Evolutionary conservation across 2,113 vertebrate genomes (phyloP).

Genomic region (Pristiophorus japonicus): DNA sequence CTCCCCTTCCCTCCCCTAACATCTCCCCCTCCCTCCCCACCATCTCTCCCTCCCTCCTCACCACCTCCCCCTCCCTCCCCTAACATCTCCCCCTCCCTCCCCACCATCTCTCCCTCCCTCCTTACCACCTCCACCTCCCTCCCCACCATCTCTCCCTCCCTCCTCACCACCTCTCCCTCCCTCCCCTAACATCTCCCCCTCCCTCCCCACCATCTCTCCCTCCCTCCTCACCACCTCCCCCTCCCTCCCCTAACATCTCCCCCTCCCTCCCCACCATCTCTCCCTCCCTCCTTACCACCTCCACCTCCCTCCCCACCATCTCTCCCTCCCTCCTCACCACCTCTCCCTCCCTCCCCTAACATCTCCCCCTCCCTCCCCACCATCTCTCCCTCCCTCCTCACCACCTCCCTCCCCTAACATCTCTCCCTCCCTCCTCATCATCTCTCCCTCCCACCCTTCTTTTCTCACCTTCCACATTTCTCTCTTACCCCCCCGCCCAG

Average conservation of each 20-base stretch:
- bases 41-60: background rate
- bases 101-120: background rate
- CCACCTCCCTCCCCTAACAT: background rate
- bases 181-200: background rate
- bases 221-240: background rate
- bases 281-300: background rate
- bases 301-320: too few species aligned
- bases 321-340: too few species aligned
- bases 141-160: background rate
- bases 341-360: too few species aligned
- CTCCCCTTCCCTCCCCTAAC: background rate
- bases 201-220: background rate
- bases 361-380: background rate
- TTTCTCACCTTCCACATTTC: background rate
- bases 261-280: background rate
- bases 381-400: background rate
- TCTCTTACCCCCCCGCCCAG: background rate
- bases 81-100: background rate
- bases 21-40: background rate
- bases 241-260: too few species aligned
- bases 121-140: too few species aligned
- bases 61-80: background rate
- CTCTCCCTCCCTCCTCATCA: background rate
- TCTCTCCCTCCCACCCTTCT: background rate
- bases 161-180: fast-evolving